Conservation (phyloP, 2,888 invertebrate genomes). For the Rapana venosa region DNA sequence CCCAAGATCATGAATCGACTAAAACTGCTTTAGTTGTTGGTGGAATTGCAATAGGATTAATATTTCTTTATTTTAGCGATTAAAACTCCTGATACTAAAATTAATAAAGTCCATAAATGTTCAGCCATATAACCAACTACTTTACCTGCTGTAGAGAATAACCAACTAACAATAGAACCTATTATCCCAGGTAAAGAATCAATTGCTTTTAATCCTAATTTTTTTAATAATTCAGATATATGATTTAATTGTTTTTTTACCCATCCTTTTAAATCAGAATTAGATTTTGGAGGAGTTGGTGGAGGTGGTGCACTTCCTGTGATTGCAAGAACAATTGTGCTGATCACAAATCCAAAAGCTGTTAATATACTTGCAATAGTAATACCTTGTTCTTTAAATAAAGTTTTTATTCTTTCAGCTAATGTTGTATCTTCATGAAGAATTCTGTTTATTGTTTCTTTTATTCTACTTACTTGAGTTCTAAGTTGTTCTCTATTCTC, state of each 20-base stretch:
- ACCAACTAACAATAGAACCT: conserved; percentile 8
- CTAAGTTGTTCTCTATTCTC: background rate
- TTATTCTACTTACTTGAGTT: background rate
- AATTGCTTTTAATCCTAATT: background rate
- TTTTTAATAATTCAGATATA: background rate
- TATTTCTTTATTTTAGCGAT: too few relatives aligned
- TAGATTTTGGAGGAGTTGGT: background rate
- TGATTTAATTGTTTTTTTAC: background rate
- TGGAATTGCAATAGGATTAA: too few relatives aligned
- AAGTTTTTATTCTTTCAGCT: background rate
- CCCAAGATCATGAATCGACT: too few relatives aligned
- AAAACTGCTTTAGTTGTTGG: too few relatives aligned
- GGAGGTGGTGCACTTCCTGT: background rate
- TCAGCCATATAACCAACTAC: conserved; percentile 16
- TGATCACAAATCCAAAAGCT: background rate
- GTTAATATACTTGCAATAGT: background rate
- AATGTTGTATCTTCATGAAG: conserved; percentile 13
- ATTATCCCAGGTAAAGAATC: background rate
- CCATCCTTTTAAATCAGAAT: background rate
- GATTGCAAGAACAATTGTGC: background rate
- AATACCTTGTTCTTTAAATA: conserved; percentile 14
- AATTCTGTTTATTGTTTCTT: background rate
- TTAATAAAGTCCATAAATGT: background rate
- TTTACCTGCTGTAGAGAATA: background rate
- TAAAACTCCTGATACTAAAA: background rate